These are phyloP conservation scores for Bellardia pandia DNA, from an alignment of 2,888 invertebrate species.

Conservation along the genomic window DNA sequence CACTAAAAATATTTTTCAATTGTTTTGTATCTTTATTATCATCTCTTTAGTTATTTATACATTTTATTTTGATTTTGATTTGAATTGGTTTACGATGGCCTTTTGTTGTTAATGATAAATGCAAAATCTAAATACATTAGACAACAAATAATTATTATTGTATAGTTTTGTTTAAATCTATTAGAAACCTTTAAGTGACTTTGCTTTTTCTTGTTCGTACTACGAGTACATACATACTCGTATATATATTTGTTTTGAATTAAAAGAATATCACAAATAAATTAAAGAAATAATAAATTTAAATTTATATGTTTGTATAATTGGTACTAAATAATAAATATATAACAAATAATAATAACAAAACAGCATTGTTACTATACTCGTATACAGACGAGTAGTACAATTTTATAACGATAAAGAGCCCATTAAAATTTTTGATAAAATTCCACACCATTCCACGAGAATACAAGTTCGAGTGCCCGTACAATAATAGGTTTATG, in stretches of 20 bases:
- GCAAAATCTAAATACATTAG: too few relatives aligned
- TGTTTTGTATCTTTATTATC: background rate
- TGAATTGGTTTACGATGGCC: background rate
- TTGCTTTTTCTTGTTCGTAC: background rate
- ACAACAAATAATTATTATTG: background rate
- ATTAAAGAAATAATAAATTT: background rate
- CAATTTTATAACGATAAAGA: constrained; percentile 55
- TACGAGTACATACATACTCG: background rate
- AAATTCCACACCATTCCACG: constrained; percentile 56
- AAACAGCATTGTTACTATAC: constrained; percentile 38
- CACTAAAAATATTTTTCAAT: background rate
- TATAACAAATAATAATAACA: constrained; percentile 37
- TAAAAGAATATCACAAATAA: background rate
- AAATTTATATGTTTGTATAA: background rate
- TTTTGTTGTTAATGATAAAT: background rate
- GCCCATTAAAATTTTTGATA: constrained; percentile 69
- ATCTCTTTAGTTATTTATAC: constrained; percentile 7
- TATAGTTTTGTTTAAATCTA: constrained; percentile 1
- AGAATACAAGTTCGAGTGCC: background rate
- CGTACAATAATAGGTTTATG: background rate
- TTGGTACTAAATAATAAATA: constrained; percentile 27
- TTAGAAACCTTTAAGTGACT: constrained; percentile 15
- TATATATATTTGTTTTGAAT: constrained; percentile 4
- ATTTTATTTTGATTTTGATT: background rate
- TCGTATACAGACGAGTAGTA: background rate